Base-by-base conservation (phyloP, 1,140 invertebrate species). In the Popillia japonica region DNA sequence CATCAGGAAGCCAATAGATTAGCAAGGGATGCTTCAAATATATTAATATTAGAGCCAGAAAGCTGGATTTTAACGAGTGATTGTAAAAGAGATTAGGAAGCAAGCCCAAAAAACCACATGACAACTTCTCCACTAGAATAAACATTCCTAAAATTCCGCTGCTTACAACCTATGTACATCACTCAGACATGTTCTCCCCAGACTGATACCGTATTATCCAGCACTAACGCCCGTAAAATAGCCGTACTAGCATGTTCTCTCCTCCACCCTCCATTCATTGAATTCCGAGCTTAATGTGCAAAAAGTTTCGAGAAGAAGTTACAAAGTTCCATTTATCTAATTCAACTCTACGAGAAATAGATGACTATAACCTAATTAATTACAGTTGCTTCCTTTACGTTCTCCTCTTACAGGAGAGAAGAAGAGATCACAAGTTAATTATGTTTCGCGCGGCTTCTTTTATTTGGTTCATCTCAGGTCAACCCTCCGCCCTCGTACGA, bases 341-440 rank as follows among this genome's bases (percentile, higher is more conserved):
- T 74, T 74, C 72, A 74, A 41, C 44, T 17, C 72, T 10, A 9
- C 17, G 17, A 34, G 40, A 74, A 74, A 74, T 74, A 74, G 72
- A 74, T 41, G 72, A 74, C 17, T 41, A 74, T 74, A 74, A 74
- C 72, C 40, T 74, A 74, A 74, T 74, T 74, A 74, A 74, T 74
- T 74, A 74, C 10, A 23, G 17, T 10, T 20, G 4, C 23, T 11
- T 10, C 17, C 23, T 10, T 11, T 40, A 41, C 11, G 10, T 20
- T n/a, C 34, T 74, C 23, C 44, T 10, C 6, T 10, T 17, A 10
- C 44, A 17, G 44, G n/a, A 17, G 44, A 20, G n/a, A 14, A 27
- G 34, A 7, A 48, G 8, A 48, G 23, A 74, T 74, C 72, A n/a
- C 72, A 17, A 41, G 23, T 27, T 74, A 74, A 74, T 74, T 74